Base-by-base conservation (phyloP, 64 coral and sea anemone genomes). In the Acropora tenuis region DNA sequence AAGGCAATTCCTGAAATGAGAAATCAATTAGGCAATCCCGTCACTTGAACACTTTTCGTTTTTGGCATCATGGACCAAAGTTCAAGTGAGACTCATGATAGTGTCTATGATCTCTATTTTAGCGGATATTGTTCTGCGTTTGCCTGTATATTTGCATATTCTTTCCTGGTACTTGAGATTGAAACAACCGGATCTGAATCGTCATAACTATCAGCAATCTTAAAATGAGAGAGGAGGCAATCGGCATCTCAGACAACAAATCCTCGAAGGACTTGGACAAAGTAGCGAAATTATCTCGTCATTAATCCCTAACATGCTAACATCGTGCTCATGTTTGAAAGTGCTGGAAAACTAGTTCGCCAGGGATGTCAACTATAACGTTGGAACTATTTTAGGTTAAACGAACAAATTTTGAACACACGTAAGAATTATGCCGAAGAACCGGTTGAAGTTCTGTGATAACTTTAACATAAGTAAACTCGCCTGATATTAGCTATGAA, bases 171-270 rank as follows among this genome's bases (percentile, higher is more conserved):
- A 41, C 52, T 61, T 10, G 9, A 15, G 46, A 42, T 8, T 84
- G 16, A 47, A 85, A 65, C 82, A 2, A 49, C 65, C 82, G 82
- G 82, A 85, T 85, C 45, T 72, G 8, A 71, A 85, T 69, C 63
- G 53, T 61, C 20, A 45, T 63, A 12, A 84, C 10, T 47, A 63
- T 61, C 50, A 47, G 71, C 69, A 41, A 42, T 3, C 75, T 78
- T 89, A 15, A 82, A 82, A 45, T 7, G n/a, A 66, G n/a, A 82
- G 53, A 40, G 53, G 18, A 78, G 8, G 68, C 9, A 19, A 55
- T 87, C 52, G 10, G 6, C 52, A 7, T 7, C 52, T 10, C 45
- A 18, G 65, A 13, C 45, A 18, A 46, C n/a, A 46, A 71, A 18
- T 85, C 63, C 40, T 47, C 44, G 13, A 68, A 6, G 13, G 43